Base-by-base conservation (phyloP, 2,113 vertebrate species). In the Zonotrichia leucophrys region DNA sequence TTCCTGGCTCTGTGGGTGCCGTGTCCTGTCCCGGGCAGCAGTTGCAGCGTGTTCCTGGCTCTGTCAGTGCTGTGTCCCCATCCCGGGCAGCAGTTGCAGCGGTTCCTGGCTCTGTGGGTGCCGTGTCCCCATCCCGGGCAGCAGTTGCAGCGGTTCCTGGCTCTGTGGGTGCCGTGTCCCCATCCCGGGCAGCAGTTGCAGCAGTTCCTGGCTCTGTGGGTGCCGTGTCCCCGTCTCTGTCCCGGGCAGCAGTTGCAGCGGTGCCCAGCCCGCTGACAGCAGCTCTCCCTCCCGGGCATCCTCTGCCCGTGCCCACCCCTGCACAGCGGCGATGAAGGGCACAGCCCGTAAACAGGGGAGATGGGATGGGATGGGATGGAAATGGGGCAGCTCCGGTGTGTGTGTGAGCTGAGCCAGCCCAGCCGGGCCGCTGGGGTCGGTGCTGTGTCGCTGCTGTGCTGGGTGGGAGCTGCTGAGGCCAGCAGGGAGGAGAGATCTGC, bases 261-360 rank as follows among this genome's bases (percentile, higher is more conserved):
- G 1, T 62, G 62, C 66, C 83, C 20, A 55, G 56, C 49, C 69
- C 20, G 35, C 82, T 62, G 82, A 5, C 85, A 93, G 88, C 93
- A 31, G 91, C 31, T 16, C 83, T 83, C 84, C 73, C 75, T 83
- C 87, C 73, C 70, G 11, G 93, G 93, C 96, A 73, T 72, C 93
- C 79, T 83, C 94, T 76, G 19, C 77, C 4, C 49, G 10, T 76
- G 19, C 77, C 4, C 46, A 10, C 91, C 94, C 47, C 62, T 91
- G 64, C 33, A 2, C 83, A 83, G 33, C 90, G 18, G 79, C 39
- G 52, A 44, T 66, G n/a, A 47, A 82, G 92, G 90, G 75, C 90
- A 63, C 85, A 67, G 79, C 80, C 94, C 27, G 27, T 67, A 55
- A 93, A 87, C 90, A 80, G 80, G 55, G 78, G 66, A 39, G 60